These are phyloP conservation scores for Cottus gobio DNA, from an alignment of 2,113 vertebrate genomes.

Conservation along the genomic window DNA sequence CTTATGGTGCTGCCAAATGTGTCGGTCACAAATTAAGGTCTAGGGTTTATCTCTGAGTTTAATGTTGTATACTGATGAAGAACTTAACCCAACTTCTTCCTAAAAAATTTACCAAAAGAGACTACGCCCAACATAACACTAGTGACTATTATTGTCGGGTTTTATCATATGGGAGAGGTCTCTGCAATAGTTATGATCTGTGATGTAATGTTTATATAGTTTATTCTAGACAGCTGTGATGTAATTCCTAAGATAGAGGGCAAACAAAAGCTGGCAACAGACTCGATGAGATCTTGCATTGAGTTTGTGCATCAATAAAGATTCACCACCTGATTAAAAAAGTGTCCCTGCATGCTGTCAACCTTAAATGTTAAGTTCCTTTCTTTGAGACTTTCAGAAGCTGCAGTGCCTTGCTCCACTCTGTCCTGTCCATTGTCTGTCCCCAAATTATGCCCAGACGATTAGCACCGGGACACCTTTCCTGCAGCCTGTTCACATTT, in stretches of 20 bases:
- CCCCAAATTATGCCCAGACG: slow-evolving; percentile 26
- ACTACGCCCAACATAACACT: background rate
- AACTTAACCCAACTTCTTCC: background rate
- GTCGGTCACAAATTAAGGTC: background rate
- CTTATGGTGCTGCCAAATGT: background rate
- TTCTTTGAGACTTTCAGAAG: slow-evolving; percentile 6
- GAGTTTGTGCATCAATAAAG: slow-evolving; percentile 24
- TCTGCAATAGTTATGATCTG: background rate
- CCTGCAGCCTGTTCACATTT: slow-evolving; percentile 68
- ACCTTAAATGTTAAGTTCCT: background rate
- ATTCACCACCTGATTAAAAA: background rate
- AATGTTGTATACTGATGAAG: background rate
- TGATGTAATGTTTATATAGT: slow-evolving; percentile 20
- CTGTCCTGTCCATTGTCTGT: slow-evolving; percentile 8
- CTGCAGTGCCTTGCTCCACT: background rate
- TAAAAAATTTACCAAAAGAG: background rate
- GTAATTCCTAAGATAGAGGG: background rate
- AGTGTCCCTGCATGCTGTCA: background rate
- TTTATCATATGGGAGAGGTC: slow-evolving; percentile 7
- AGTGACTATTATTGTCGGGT: background rate
- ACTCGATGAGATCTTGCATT: slow-evolving; percentile 9
- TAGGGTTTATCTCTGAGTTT: background rate
- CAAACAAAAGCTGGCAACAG: slow-evolving; percentile 17
- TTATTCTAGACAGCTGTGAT: slow-evolving; percentile 17
- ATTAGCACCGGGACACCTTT: slow-evolving; percentile 54